Evolutionary conservation across 2,797 vertebrate species (phyloP), one percentile per base, ranked within the genome.

Genomic region (Pipistrellus pygmaeus): DNA sequence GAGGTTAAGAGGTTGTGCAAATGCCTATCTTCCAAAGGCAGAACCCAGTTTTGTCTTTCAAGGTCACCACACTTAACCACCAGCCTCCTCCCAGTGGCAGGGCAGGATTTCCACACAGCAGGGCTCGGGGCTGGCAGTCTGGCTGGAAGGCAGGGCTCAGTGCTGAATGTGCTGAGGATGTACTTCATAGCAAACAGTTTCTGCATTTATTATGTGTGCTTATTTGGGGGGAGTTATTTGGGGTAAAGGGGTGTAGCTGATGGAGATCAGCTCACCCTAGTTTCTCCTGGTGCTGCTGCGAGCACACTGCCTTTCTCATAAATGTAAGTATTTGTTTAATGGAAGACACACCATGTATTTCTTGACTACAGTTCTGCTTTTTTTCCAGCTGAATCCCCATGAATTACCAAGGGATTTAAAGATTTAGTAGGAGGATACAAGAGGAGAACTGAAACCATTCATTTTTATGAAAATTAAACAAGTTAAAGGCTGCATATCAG

Each of bases 291-390:
- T 32, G n/a, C 25, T 41, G 7, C 38, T 10, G 0, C 12, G 21
- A 80, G n/a, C 20, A 35, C 6, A n/a, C 7, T 83, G 38, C 2
- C 68, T 88, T 66, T 91, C 78, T 85, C 82, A 90, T 15, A 83
- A 85, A 77, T 30, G 44, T 3, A 25, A 80, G 69, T 38, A 85
- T 82, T 62, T 76, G 44, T 62, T 51, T 53, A 84, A 44, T 5
- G 64, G 82, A 60, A 85, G 88, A 69, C 20, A 85, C 55, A 72
- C 8, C 38, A 20, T 51, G 55, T 9, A 82, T 77, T 85, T 83
- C 55, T 91, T 76, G 66, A 60, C 21, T 69, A 20, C 38, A 95
- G 38, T 75, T 83, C 41, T 82, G 60, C 46, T 78, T 91, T 94
- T 89, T 69, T 57, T 83, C 68, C 66, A 27, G 30, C 35, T 80